phyloP scores from a whole-genome alignment of 2,888 invertebrate species.

The Agonopterix arenella region DNA sequence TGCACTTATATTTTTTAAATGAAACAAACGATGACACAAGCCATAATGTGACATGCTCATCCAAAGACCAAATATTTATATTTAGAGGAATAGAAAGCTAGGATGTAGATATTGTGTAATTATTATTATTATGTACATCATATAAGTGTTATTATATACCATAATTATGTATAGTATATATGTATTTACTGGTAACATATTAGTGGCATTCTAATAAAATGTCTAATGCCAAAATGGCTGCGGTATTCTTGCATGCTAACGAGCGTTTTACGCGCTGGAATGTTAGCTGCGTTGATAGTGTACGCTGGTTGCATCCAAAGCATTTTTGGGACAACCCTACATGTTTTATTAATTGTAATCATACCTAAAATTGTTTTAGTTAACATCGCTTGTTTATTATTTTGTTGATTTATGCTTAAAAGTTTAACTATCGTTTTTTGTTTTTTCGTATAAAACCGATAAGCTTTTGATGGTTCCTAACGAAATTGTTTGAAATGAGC shows the following conservation, averaged over 20 bases:
- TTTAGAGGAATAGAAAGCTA: slow-evolving; percentile 66
- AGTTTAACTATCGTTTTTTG: slow-evolving; percentile 7
- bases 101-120: slow-evolving; percentile 42
- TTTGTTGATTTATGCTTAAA: too few relatives aligned
- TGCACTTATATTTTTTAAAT: slow-evolving; percentile 71
- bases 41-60: slow-evolving; percentile 73
- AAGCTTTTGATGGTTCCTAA: slow-evolving; percentile 52
- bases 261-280: too few relatives aligned
- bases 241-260: too few relatives aligned
- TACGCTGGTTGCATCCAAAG: too few relatives aligned
- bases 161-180: slow-evolving; percentile 22
- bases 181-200: slow-evolving; percentile 27
- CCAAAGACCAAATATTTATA: slow-evolving; percentile 71
- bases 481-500: slow-evolving; percentile 35
- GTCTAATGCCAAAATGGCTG: too few relatives aligned
- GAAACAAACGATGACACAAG: slow-evolving; percentile 59
- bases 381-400: too few relatives aligned
- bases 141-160: slow-evolving; percentile 44
- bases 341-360: slow-evolving; percentile 17
- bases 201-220: slow-evolving; percentile 20
- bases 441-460: slow-evolving; percentile 40
- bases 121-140: slow-evolving; percentile 38
- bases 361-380: too few relatives aligned
- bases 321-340: too few relatives aligned
- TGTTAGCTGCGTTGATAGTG: too few relatives aligned